Percentiles rank a stretch among this genome's conserved stretches.
These are phyloP conservation scores for Leptinotarsa haldemani DNA, from an alignment of 2,888 invertebrate genomes.

Conservation along the genomic window DNA sequence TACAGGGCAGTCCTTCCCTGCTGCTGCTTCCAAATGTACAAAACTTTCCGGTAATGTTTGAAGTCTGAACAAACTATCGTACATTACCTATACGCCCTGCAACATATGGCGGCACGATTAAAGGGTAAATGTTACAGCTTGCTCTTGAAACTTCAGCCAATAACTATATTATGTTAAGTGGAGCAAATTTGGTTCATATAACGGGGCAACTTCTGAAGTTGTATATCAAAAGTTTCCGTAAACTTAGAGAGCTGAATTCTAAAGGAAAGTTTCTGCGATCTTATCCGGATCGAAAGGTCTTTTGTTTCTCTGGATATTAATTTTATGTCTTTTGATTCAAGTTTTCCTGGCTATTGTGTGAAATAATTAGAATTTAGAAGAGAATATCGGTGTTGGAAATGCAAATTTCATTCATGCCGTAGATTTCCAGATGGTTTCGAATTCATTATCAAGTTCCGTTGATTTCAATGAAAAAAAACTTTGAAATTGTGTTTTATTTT, in stretches of 20 bases:
- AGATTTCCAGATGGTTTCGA: not conserved
- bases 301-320: slow-evolving; percentile 19
- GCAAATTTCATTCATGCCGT: not conserved
- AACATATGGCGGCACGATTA: slow-evolving; percentile 59
- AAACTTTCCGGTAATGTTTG: slow-evolving; percentile 58
- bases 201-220: slow-evolving; percentile 44
- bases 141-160: slow-evolving; percentile 57
- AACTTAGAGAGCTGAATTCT: slow-evolving; percentile 15
- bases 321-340: slow-evolving; percentile 11
- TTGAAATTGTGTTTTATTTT: too few relatives aligned
- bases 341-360: not conserved
- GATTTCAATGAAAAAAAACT: not conserved
- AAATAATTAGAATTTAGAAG: not conserved
- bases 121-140: slow-evolving; percentile 58
- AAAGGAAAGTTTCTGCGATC: not conserved
- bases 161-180: slow-evolving; percentile 58
- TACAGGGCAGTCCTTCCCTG: slow-evolving; percentile 29
- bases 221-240: slow-evolving; percentile 50
- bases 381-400: not conserved
- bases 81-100: slow-evolving; percentile 57
- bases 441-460: not conserved
- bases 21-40: slow-evolving; percentile 30
- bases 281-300: not conserved
- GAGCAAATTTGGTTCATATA: slow-evolving; percentile 51
- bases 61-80: slow-evolving; percentile 58